Base-by-base conservation (phyloP, 2,888 invertebrate genomes). In the Pseudolycoriella hygida region DNA sequence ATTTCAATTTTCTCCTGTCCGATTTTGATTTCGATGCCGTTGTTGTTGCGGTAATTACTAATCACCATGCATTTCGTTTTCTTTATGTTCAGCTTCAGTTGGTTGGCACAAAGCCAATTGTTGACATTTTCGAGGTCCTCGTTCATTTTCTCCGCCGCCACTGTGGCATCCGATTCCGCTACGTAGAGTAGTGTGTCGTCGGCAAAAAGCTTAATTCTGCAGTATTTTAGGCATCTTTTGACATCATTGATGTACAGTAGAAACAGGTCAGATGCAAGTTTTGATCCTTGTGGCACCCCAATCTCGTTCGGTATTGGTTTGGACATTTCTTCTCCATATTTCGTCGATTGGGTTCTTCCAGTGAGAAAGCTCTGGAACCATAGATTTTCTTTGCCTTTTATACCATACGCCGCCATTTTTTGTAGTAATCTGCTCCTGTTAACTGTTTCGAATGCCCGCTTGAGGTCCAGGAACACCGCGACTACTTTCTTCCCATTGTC, bases 201-300 rank as follows among this genome's bases (percentile, higher is more conserved):
- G 3, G 49, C 48, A 45, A 51, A 51, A 18, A 48, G 34, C 42
- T 48, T 47, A 32, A 38, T 40, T 12, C 12, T 3, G 12, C 19
- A 17, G 18, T 20, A 10, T 3, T 40, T 40, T 3, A 43, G 3
- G 11, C 42, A 43, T 44, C 25, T 41, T 10, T 41, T 43, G 8
- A 48, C 34, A 18, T 47, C 48, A 43, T 48, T 51, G 8, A 51
- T 51, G 38, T 50, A 51, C 12, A 51, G 17, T 10, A 50, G 43
- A 15, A 50, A 51, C 15, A 49, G 43, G 14, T 46, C 11, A 11
- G 47, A 42, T 19, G 47, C 48, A 25, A 48, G 38, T 15, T 46
- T 40, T 11, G 47, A 45, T 1, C 48, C 47, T 42, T 47, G 50
- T 2, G 50, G 50, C 11, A 48, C 50, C 3, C 48, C 47, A 31